Evolutionary conservation across 2,888 invertebrate genomes (phyloP).

Genomic region (Furcula furcula): DNA sequence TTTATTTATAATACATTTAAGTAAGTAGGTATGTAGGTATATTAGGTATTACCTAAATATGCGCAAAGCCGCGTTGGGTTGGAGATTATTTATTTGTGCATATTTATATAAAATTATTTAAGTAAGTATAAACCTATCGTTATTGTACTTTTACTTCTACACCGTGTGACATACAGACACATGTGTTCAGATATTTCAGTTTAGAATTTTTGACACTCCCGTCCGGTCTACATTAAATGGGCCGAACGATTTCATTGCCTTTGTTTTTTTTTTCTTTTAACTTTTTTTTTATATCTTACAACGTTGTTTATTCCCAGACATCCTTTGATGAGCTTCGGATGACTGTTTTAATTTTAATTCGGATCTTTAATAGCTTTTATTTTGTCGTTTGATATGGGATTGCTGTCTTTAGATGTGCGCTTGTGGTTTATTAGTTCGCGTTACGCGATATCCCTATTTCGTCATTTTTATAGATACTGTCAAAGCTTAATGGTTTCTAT

Average conservation of each 20-base stretch:
- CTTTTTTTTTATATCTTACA: conserved; percentile 37
- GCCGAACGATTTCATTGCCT: conserved; percentile 73
- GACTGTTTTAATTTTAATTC: conserved; percentile 58
- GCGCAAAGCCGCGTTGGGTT: no score
- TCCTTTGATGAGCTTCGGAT: conserved; percentile 68
- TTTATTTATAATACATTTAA: no score
- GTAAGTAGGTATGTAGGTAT: no score
- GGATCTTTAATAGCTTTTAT: conserved; percentile 42
- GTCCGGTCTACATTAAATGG: conserved; percentile 80
- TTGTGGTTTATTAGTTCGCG: background rate
- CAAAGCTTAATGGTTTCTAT: no score
- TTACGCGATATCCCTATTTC: background rate
- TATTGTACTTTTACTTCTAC: conserved; percentile 24
- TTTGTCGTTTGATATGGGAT: conserved; percentile 20
- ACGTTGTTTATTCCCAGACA: conserved; percentile 61
- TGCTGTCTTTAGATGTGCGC: conserved; percentile 1
- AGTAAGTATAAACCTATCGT: no score
- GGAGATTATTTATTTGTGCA: no score
- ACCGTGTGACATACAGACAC: conserved; percentile 60
- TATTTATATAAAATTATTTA: no score
- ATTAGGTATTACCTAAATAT: no score
- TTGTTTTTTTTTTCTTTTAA: conserved; percentile 46
- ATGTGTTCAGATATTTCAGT: conserved; percentile 79
- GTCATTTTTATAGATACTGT: background rate
- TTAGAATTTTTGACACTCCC: conserved; percentile 76